Conservation (phyloP, 2,888 invertebrate genomes). For the Hirtodrosophila duncani region DNA sequence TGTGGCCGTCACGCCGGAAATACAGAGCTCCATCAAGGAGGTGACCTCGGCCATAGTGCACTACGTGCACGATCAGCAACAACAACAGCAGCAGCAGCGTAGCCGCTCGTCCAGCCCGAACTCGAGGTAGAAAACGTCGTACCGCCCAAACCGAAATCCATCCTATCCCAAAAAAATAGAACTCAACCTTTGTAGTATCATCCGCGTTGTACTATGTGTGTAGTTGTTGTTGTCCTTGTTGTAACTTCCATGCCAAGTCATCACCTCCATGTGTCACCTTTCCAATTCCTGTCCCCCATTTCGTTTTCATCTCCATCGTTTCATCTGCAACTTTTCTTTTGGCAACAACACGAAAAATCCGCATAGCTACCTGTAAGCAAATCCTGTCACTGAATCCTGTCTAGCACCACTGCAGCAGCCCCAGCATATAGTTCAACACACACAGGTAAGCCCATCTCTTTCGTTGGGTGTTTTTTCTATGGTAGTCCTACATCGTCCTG, state of each 20-base stretch:
- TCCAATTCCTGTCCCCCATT: conserved; percentile 28
- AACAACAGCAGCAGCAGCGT: conserved; percentile 79
- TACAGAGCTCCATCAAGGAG: conserved; percentile 92
- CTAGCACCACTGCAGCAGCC: conserved; percentile 4
- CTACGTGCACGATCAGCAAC: conserved; percentile 88
- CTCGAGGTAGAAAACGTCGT: conserved; percentile 74
- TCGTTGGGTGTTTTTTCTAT: conserved; percentile 5
- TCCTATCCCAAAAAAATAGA: background rate
- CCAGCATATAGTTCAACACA: conserved; percentile 3
- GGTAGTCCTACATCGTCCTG: conserved; percentile 10
- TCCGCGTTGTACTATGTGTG: too few relatives aligned
- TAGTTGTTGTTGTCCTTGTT: conserved; percentile 1
- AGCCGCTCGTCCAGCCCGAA: conserved; percentile 78
- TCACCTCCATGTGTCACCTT: conserved; percentile 2
- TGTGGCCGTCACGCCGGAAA: conserved; percentile 80
- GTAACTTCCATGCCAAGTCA: background rate
- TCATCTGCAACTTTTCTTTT: conserved; percentile 3
- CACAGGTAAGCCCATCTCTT: conserved; percentile 17
- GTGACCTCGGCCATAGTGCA: conserved; percentile 95
- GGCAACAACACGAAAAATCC: conserved; percentile 2
- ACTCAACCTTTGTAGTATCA: conserved; percentile 16
- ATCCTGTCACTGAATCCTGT: too few relatives aligned
- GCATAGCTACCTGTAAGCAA: conserved; percentile 55
- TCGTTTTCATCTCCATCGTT: conserved; percentile 44
- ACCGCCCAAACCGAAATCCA: conserved; percentile 1